Evolutionary conservation across 2,888 invertebrate genomes (phyloP).

Genomic region (Mallateleia sp.): DNA sequence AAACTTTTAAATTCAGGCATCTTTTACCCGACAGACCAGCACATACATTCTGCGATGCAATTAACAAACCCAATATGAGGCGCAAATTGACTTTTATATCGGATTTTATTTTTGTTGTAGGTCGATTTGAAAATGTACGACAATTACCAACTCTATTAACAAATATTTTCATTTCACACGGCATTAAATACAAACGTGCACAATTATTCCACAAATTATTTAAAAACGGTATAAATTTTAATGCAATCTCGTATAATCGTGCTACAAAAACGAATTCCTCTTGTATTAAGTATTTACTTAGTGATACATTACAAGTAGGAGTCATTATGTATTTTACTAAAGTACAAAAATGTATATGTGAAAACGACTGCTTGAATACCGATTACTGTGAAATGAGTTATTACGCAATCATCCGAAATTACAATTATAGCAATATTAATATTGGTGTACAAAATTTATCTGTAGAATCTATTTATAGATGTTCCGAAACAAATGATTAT

Average conservation of each 20-base stretch:
- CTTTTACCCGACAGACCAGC: background rate
- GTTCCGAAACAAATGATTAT: too few species aligned
- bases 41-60: background rate
- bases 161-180: background rate
- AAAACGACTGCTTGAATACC: background rate
- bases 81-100: background rate
- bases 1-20: constrained; percentile 43
- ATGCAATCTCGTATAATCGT: background rate
- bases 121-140: background rate
- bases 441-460: too few species aligned
- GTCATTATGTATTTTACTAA: background rate
- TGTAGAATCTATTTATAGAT: too few species aligned
- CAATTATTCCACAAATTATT: background rate
- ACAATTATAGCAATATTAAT: background rate
- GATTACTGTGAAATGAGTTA: background rate
- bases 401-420: background rate
- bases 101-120: background rate
- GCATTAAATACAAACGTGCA: background rate
- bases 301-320: background rate
- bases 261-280: background rate
- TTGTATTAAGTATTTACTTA: background rate
- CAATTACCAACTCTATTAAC: background rate
- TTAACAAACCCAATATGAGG: background rate
- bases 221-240: background rate
- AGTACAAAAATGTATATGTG: background rate